Base-by-base conservation (phyloP, 1,140 invertebrate genomes). In the Physella acuta region DNA sequence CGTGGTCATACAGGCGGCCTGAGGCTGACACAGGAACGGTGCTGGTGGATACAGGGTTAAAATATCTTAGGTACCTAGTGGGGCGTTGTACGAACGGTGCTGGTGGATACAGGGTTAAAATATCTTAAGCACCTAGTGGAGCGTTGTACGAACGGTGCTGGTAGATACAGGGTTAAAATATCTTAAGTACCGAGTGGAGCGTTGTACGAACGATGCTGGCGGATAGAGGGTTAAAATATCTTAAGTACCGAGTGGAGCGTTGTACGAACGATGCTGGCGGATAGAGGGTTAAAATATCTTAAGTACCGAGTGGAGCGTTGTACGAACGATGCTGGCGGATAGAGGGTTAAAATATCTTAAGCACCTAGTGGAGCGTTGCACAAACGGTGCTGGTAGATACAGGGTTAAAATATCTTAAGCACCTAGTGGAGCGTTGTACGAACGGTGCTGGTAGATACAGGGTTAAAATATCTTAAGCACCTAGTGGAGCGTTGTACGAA, bases 101-200 rank as follows among this genome's bases (percentile, higher is more conserved):
- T 84, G 58, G 0, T 55, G 72, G 30, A 44, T 44, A n/a, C n/a
- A n/a, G n/a, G n/a, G n/a, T n/a, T n/a, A n/a, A n/a, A n/a, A n/a
- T n/a, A n/a, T n/a, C n/a, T n/a, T n/a, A n/a, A n/a, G n/a, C n/a
- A n/a, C n/a, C n/a, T n/a, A n/a, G n/a, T n/a, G 14, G 75, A 72
- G 0, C 82, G 79, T 63, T 83, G 85, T 26, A 78, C 75, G 71
- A 79, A 84, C 16, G 81, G 81, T 3, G 79, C 83, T 84, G 58
- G 0, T 55, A 71, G 30, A 44, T 44, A n/a, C n/a, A n/a, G n/a
- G n/a, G n/a, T n/a, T n/a, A n/a, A n/a, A n/a, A n/a, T n/a, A n/a
- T n/a, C n/a, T n/a, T n/a, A n/a, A n/a, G n/a, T n/a, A n/a, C n/a
- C n/a, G n/a, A n/a, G n/a, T n/a, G 14, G 75, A 72, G 0, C 82